Conservation (phyloP, 2,113 vertebrate species). For the Mixornis gularis region DNA sequence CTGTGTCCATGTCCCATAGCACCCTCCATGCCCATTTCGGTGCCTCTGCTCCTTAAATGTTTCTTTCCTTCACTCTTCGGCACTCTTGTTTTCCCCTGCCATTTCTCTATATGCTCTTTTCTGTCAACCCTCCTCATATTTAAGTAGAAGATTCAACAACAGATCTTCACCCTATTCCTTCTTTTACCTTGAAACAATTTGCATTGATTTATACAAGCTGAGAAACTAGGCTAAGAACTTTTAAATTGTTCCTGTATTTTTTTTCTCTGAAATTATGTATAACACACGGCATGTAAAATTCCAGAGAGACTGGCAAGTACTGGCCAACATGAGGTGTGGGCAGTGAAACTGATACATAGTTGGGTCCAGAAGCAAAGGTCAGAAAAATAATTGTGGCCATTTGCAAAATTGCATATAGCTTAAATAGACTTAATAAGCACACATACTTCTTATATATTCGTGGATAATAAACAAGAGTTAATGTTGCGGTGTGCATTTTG, state of each 20-base stretch:
- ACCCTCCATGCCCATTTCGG: not conserved
- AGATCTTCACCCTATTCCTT: not conserved
- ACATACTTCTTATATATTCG: not conserved
- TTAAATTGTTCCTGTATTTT: not conserved
- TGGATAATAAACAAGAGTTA: not conserved
- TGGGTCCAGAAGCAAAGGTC: not conserved
- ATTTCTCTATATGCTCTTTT: not conserved
- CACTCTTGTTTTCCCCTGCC: not conserved
- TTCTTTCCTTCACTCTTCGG: not conserved
- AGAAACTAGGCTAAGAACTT: not conserved
- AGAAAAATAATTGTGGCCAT: not conserved
- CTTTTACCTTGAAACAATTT: not conserved
- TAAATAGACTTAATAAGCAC: not conserved
- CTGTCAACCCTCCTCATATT: accelerated
- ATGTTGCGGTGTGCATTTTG: not conserved
- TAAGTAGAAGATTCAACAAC: not conserved
- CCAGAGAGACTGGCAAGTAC: not conserved
- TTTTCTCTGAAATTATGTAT: not conserved
- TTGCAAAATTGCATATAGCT: not conserved
- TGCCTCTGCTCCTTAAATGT: not conserved
- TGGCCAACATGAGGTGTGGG: not conserved
- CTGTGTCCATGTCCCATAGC: not conserved
- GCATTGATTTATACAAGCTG: not conserved
- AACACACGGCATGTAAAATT: not conserved
- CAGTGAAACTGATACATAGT: not conserved